A percentile compares a stretch with the other conserved stretches of the same genome.
Conservation (phyloP, 2,113 vertebrate genomes). For the Chlorodrepanis virens region DNA sequence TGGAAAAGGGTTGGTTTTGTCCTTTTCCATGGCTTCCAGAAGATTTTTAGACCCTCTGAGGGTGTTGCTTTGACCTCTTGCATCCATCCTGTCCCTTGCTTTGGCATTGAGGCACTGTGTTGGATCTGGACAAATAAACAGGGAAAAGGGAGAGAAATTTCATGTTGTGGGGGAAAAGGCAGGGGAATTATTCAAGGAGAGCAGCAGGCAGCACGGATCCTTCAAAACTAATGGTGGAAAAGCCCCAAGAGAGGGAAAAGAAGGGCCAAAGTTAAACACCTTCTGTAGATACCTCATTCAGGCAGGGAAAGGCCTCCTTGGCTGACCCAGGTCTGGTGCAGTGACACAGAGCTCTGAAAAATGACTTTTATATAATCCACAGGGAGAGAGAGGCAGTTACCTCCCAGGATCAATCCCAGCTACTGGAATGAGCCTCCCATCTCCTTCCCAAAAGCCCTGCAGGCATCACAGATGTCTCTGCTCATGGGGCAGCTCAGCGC, state of each 20-base stretch:
- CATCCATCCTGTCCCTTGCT: background rate
- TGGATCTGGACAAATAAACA: background rate
- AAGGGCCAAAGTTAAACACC: background rate
- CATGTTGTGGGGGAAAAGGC: background rate
- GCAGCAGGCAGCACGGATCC: background rate
- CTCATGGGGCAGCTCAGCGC: accelerated
- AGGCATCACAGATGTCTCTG: background rate
- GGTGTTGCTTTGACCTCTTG: background rate
- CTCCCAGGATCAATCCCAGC: background rate
- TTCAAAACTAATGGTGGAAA: background rate
- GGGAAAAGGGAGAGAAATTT: background rate
- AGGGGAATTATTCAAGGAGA: background rate
- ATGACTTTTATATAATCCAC: background rate
- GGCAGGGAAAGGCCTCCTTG: background rate
- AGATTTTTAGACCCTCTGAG: background rate
- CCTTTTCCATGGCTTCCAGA: background rate
- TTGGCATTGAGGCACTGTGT: background rate
- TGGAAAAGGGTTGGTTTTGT: background rate
- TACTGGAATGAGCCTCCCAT: background rate
- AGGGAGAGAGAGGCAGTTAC: background rate
- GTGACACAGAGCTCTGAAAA: background rate
- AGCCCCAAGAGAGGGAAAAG: background rate
- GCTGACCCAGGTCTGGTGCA: background rate
- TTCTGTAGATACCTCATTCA: background rate
- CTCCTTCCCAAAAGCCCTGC: background rate